These are phyloP conservation scores for Radopholus similis DNA, from an alignment of 1,140 invertebrate species.

Conservation along the genomic window DNA sequence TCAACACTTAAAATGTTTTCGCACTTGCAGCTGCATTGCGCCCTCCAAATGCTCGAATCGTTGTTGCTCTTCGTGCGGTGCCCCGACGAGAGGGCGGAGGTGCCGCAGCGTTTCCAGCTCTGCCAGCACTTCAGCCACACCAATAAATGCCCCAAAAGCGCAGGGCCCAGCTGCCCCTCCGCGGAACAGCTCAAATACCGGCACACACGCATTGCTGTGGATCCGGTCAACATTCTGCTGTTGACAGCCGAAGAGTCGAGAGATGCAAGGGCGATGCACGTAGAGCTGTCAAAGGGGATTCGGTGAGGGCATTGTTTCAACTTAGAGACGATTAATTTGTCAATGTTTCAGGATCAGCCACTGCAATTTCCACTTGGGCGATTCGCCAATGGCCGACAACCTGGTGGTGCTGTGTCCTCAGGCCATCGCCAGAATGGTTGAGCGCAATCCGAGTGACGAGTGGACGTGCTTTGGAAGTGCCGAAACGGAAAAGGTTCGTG, in stretches of 20 bases:
- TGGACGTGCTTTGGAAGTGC: no score
- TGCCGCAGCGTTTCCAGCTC: slow-evolving; percentile 71
- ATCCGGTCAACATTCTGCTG: slow-evolving; percentile 83
- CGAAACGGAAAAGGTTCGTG: no score
- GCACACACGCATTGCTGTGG: slow-evolving; percentile 83
- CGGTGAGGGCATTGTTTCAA: background rate
- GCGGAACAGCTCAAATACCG: slow-evolving; percentile 76
- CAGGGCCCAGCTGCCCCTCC: slow-evolving; percentile 72
- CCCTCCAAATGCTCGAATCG: slow-evolving; percentile 69
- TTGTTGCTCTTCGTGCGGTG: slow-evolving; percentile 79
- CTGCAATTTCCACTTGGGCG: background rate
- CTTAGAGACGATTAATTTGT: background rate
- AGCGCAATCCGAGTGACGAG: no score
- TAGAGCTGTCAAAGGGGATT: slow-evolving; percentile 68
- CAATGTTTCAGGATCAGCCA: background rate
- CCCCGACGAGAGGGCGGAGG: slow-evolving; percentile 79
- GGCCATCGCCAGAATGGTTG: background rate
- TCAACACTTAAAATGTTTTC: no score
- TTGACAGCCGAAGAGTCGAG: slow-evolving; percentile 76
- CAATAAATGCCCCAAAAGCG: background rate
- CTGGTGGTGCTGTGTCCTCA: background rate
- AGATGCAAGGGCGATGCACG: slow-evolving; percentile 74
- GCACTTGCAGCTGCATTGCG: slow-evolving; percentile 5
- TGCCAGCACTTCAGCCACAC: slow-evolving; percentile 74
- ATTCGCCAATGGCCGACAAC: background rate